Evolutionary conservation across 2,888 invertebrate genomes (phyloP), one percentile per base, ranked within the genome.

Genomic region (Cephonodes hylas): DNA sequence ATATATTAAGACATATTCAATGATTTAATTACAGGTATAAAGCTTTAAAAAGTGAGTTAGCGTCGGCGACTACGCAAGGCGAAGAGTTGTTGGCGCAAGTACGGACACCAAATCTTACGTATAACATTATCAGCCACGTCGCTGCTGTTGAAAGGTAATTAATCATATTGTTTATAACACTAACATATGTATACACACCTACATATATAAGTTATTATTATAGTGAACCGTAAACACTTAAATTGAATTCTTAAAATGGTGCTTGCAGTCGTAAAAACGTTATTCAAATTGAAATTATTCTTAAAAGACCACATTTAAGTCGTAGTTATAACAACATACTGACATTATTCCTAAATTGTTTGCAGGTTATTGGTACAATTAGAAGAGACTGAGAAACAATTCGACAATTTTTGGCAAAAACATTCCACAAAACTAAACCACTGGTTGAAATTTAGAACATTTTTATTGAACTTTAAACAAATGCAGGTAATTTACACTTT

Each of bases 381-480:
- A 80, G 98, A 98, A 86, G 98, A 98, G 93, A 99, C 98, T 71
- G 97, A 98, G 89, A 94, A 95, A 76, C 97, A 97, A 69, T 99
- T 99, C 87, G 98, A 98, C 85, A 96, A 96, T 74, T 99, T 98
- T 91, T 99, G 99, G 99, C 95, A 95, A 62, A 96, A 96, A 77
- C 99, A 99, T 93, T 97, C 97, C 75, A 95, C 95, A 63, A 96
- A 97, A 78, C 93, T 99, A 80, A 95, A 96, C 77, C 97, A 98
- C 84, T 98, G 98, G 91, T 93, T 99, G 69, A 96, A 96, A 77
- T 94, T 99, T 79, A 94, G 99, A 75, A 95, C 96, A 76, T 99
- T 99, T 93, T 99, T 99, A 91, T 97, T 98, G 81, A 97, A 97
- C 82, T 99, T 99, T 85, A 95, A 97, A 80, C 97, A 98, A 84